Evolutionary conservation across 2,113 vertebrate species (phyloP).

Genomic region (Alces alces): DNA sequence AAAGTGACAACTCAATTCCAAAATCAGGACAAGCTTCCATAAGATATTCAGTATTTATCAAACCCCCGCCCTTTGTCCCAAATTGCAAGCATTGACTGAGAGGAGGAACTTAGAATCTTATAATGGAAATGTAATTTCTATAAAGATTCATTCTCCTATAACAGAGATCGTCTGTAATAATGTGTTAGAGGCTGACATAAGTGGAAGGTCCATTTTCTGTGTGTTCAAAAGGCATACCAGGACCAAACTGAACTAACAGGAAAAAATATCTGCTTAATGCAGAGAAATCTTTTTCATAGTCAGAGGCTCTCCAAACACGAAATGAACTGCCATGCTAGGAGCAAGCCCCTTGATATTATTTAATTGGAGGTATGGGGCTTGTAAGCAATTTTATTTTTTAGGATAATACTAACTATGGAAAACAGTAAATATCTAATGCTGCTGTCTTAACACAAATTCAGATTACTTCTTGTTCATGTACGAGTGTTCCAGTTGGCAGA

Average conservation of each 20-base stretch:
- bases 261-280: not conserved
- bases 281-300: not conserved
- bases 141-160: not conserved
- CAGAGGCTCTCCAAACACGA: not conserved
- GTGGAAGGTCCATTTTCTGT: not conserved
- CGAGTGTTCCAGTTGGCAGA: not conserved
- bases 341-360: not conserved
- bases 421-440: not conserved
- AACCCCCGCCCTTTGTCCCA: not conserved
- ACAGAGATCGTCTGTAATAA: not conserved
- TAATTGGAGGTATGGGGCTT: not conserved
- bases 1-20: not conserved
- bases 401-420: not conserved
- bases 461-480: not conserved
- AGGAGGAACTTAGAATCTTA: not conserved
- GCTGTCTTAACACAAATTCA: not conserved
- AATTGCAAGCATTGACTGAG: not conserved
- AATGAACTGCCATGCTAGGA: not conserved
- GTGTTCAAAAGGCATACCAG: not conserved
- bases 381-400: not conserved
- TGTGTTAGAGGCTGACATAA: not conserved
- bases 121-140: not conserved
- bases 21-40: not conserved
- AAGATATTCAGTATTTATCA: not conserved
- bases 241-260: not conserved